Conservation (phyloP, 2,888 invertebrate species). For the Drosophila melanosoma region DNA sequence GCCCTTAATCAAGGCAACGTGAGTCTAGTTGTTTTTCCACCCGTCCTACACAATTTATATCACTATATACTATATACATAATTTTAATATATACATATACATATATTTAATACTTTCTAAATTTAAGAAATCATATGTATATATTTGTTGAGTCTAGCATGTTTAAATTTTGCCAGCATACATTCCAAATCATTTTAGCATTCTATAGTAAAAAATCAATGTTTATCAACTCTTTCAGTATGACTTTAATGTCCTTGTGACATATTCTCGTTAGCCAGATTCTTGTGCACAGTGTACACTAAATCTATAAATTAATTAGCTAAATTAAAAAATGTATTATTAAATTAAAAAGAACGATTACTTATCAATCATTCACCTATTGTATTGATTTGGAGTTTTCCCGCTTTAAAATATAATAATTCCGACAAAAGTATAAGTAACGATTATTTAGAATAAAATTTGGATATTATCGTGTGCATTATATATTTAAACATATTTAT, state of each 20-base stretch:
- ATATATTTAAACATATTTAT: not conserved
- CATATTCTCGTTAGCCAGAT: conserved; percentile 89
- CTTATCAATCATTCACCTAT: no score
- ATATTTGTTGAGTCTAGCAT: no score
- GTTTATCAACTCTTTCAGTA: conserved; percentile 83
- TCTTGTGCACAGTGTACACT: conserved; percentile 86
- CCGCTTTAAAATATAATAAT: no score
- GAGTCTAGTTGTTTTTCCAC: conserved; percentile 19
- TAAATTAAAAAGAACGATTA: no score
- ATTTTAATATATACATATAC: not conserved
- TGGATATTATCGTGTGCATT: not conserved
- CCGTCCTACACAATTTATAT: not conserved
- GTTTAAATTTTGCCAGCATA: conserved; percentile 64
- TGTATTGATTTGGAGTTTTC: no score
- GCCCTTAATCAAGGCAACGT: conserved; percentile 83
- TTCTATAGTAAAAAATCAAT: conserved; percentile 78
- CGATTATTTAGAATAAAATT: not conserved
- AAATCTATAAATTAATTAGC: no score
- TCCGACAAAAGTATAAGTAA: not conserved
- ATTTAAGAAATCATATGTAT: no score
- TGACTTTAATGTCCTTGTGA: conserved; percentile 86
- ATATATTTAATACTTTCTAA: no score
- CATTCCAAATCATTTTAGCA: conserved; percentile 79
- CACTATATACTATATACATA: not conserved
- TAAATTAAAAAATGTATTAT: no score